phyloP scores from a whole-genome alignment of 2,888 invertebrate genomes.

The Poecilus cupreus region DNA sequence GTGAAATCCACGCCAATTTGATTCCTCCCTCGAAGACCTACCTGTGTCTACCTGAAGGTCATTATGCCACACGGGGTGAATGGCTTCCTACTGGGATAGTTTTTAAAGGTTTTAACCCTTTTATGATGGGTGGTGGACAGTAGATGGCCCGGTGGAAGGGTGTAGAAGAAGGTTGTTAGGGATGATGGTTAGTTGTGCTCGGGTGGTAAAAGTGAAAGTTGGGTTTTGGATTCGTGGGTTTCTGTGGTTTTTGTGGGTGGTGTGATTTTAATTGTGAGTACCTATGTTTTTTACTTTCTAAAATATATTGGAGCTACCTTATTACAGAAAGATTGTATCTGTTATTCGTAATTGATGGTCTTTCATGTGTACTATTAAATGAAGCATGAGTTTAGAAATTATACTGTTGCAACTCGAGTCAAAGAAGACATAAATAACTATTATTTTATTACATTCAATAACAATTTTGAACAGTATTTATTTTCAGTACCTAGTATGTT shows the following conservation, averaged over 20 bases:
- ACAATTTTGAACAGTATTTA: no score
- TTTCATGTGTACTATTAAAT: no score
- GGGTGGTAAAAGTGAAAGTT: conserved; percentile 56
- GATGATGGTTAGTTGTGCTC: conserved; percentile 40
- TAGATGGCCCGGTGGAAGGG: neutral
- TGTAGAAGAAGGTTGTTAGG: neutral
- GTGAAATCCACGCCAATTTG: conserved; percentile 33
- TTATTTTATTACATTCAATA: no score
- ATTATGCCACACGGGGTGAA: neutral
- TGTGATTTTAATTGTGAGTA: neutral
- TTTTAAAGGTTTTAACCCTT: no score
- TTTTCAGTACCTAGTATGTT: no score
- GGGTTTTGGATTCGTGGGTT: neutral
- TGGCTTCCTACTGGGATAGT: neutral
- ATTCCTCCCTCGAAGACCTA: conserved; percentile 26
- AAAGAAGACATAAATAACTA: no score
- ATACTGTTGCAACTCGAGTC: no score
- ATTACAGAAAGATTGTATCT: no score
- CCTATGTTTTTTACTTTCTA: neutral
- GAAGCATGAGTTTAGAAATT: no score
- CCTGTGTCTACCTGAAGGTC: conserved; percentile 19
- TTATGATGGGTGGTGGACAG: neutral
- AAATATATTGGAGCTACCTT: no score
- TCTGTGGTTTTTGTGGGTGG: conserved; percentile 27
- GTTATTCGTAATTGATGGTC: no score